Evolutionary conservation across 1,140 invertebrate species (phyloP).

Genomic region (Drosophila dunni): DNA sequence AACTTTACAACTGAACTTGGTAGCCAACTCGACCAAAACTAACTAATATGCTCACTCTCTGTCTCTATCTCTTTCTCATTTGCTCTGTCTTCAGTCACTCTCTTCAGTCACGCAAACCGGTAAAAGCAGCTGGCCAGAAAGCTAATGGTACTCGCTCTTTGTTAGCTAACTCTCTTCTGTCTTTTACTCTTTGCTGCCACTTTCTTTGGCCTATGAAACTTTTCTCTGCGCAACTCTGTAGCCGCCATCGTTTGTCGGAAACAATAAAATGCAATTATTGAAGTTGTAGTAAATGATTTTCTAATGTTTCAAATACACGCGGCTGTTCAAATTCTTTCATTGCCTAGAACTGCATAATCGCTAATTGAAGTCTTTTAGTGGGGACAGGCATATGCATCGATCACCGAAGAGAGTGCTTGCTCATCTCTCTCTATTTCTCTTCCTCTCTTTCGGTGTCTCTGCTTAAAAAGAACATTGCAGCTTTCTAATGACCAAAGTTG

Average conservation of each 20-base stretch:
- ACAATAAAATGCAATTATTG: slow-evolving; percentile 76
- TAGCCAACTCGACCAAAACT: slow-evolving; percentile 46
- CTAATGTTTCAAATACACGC: slow-evolving; percentile 57
- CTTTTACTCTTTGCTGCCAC: slow-evolving; percentile 52
- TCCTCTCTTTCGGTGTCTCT: neutral
- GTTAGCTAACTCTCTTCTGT: slow-evolving; percentile 58
- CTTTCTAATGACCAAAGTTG: slow-evolving; percentile 71
- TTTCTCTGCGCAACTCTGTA: slow-evolving; percentile 45
- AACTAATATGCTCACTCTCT: slow-evolving; percentile 55
- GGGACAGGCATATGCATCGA: slow-evolving; percentile 50
- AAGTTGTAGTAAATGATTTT: slow-evolving; percentile 64
- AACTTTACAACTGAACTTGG: slow-evolving; percentile 80
- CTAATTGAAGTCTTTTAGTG: slow-evolving; percentile 56
- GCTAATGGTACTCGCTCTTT: slow-evolving; percentile 68
- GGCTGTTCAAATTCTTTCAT: slow-evolving; percentile 39
- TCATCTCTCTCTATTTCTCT: slow-evolving; percentile 5
- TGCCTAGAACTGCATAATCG: slow-evolving; percentile 45
- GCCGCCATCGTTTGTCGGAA: slow-evolving; percentile 60
- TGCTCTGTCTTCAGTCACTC: slow-evolving; percentile 7
- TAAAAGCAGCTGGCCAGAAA: slow-evolving; percentile 64
- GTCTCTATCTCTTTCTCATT: slow-evolving; percentile 23
- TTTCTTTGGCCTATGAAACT: slow-evolving; percentile 55
- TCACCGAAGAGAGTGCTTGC: slow-evolving; percentile 46
- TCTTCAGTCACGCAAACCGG: slow-evolving; percentile 63
- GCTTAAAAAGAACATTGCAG: slow-evolving; percentile 49